A percentile compares a stretch with the other conserved stretches of the same genome.
phyloP scores from a whole-genome alignment of 35 echinoderm and acorn worm species.

The Ophioderma brevispina region DNA sequence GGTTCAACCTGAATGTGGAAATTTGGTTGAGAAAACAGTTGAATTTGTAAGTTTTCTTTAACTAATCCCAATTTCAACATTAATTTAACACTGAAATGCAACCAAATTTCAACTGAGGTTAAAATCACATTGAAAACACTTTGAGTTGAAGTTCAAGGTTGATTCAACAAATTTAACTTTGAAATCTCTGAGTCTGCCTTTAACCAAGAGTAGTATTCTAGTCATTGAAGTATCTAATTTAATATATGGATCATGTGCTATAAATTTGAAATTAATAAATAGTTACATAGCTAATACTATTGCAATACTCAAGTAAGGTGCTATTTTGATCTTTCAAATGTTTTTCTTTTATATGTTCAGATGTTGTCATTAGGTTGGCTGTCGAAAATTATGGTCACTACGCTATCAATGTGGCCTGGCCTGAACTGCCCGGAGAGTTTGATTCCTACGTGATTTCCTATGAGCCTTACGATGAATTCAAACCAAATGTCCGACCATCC shows the following conservation, averaged over 20 bases:
- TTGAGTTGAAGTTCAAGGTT: too few relatives aligned
- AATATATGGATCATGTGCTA: neutral
- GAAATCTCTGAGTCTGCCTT: neutral
- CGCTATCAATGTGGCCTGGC: neutral
- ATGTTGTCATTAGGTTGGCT: neutral
- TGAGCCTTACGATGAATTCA: neutral
- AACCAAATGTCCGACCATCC: neutral
- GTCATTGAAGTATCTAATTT: neutral
- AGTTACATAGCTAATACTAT: neutral
- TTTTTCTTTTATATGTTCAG: neutral
- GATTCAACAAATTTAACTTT: neutral
- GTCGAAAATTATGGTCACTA: neutral
- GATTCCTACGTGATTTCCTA: neutral
- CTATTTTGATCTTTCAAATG: neutral
- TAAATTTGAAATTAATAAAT: neutral
- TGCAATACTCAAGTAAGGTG: neutral
- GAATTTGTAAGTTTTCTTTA: too few relatives aligned
- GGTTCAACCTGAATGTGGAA: too few relatives aligned
- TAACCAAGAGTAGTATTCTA: neutral
- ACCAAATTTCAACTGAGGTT: too few relatives aligned
- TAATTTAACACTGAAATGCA: too few relatives aligned
- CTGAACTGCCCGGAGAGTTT: neutral
- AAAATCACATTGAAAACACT: too few relatives aligned
- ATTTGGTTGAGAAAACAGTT: too few relatives aligned
- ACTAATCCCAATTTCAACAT: too few relatives aligned